These are phyloP conservation scores for Pachycephala philippinensis DNA, from an alignment of 2,113 vertebrate genomes.

Conservation along the genomic window DNA sequence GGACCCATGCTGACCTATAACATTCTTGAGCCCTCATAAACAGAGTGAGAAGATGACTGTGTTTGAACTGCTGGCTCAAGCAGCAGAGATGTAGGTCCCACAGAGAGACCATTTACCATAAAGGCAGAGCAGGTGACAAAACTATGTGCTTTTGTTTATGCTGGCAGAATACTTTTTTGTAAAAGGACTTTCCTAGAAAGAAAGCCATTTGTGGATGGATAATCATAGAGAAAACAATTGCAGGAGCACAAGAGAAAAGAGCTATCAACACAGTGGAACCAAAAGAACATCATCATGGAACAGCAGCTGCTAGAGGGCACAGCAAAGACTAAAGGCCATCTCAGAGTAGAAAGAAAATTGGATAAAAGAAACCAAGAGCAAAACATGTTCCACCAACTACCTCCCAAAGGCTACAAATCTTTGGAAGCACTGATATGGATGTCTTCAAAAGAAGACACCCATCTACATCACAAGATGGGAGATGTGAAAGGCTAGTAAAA, in stretches of 20 bases:
- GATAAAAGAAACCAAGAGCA: background rate
- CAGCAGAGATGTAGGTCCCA: background rate
- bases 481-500: background rate
- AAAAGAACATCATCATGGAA: background rate
- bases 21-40: background rate
- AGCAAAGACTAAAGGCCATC: background rate
- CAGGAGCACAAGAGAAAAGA: background rate
- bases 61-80: background rate
- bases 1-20: background rate
- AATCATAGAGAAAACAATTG: background rate
- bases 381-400: background rate
- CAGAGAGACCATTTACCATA: background rate
- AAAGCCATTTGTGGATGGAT: background rate
- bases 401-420: background rate
- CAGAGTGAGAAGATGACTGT: background rate
- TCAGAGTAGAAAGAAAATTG: background rate
- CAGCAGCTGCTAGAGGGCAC: background rate
- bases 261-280: background rate
- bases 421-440: background rate
- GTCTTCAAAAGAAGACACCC: background rate
- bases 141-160: slow-evolving; percentile 29
- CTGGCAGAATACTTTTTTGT: slow-evolving; percentile 23
- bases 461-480: background rate
- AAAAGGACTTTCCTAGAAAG: slow-evolving; percentile 33
- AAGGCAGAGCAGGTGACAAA: slow-evolving; percentile 34